Evolutionary conservation across 2,888 invertebrate genomes (phyloP), one percentile per base, ranked within the genome.

Genomic region (Neocrepidodera transversa): DNA sequence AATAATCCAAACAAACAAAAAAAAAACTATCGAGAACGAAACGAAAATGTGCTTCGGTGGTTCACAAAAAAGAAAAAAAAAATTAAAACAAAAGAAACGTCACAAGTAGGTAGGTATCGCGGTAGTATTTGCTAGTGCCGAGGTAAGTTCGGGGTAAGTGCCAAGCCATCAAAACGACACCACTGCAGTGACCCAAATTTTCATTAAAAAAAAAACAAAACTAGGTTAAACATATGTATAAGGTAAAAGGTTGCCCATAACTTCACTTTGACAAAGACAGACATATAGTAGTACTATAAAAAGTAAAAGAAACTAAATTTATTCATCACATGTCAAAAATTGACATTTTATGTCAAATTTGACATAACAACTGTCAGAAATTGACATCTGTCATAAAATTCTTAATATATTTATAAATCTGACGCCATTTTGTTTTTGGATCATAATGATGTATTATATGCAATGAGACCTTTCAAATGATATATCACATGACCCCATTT

Each of bases 161-260:
- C 77, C 72, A 76, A 78, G 74, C 76, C 74, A 71, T 71, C 72
- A 42, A 75, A n/a, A n/a, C 74, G 74, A 76, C 74, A 74, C 72
- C 74, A 68, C 70, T 66, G 63, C 67, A 68, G 65, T 71, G 63
- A 61, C 87, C 86, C 86, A 95, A 63, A 40, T 51, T 45, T 26
- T 45, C 42, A 38, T 23, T n/a, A n/a, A n/a, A n/a, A n/a, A n/a
- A n/a, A n/a, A n/a, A n/a, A n/a, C n/a, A n/a, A 32, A 52, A 48
- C 28, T 38, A 56, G 40, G 28, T n/a, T n/a, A n/a, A n/a, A n/a
- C n/a, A n/a, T 38, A 42, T 38, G 28, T 35, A 30, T 32, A 35
- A 10, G n/a, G n/a, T n/a, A 59, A 48, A 36, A 47, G 40, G 40
- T 52, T 51, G 56, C 20, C 45, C 43, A 45, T 48, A 17, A 8